phyloP scores from a whole-genome alignment of 2,888 invertebrate species.

The Caradrina kadenii region DNA sequence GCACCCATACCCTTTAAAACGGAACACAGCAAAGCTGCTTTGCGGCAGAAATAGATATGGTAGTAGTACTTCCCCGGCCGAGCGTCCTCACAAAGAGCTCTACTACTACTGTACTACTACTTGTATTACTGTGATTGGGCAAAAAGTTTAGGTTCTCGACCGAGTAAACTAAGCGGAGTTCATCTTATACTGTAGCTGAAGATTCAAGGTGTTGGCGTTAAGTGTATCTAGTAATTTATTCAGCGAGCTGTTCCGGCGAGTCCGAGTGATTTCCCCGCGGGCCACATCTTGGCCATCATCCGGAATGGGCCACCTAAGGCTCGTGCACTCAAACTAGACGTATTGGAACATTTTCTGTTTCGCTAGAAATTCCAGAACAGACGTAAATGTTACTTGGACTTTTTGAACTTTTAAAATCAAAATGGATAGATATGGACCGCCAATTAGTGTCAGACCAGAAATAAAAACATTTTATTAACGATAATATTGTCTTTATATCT shows the following conservation, averaged over 20 bases:
- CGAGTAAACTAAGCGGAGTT: background rate
- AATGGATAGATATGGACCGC: background rate
- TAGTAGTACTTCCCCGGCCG: too few species aligned
- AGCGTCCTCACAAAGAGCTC: too few species aligned
- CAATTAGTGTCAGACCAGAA: background rate
- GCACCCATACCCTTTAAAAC: too few species aligned
- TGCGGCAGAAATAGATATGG: too few species aligned
- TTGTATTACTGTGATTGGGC: too few species aligned
- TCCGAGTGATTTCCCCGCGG: conserved; percentile 54
- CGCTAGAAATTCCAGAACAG: background rate
- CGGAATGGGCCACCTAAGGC: conserved; percentile 27
- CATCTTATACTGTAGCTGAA: conserved; percentile 22
- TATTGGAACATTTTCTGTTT: conserved; percentile 14
- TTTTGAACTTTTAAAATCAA: background rate
- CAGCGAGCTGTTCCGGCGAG: conserved; percentile 37
- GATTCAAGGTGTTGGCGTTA: conserved; percentile 45
- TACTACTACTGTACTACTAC: too few species aligned
- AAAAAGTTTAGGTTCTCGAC: background rate
- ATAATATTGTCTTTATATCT: too few species aligned
- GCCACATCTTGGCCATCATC: conserved; percentile 40
- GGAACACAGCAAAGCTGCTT: too few species aligned
- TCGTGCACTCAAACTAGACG: conserved; percentile 25
- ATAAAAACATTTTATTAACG: background rate
- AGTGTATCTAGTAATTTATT: conserved; percentile 55
- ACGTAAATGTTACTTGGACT: background rate